Base-by-base conservation (phyloP, 2,888 invertebrate genomes). In the Megaustenia siamemsis region DNA sequence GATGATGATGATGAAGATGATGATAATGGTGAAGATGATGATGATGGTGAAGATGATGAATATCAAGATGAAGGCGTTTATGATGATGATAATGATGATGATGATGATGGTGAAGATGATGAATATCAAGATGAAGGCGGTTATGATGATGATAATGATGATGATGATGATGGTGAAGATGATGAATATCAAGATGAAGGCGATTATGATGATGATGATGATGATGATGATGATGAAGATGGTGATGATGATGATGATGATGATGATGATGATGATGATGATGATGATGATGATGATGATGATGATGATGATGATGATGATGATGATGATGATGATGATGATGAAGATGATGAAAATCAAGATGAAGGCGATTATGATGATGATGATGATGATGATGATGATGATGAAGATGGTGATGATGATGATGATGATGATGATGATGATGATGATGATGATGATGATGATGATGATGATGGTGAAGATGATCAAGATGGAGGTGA, bases 181-280 rank as follows among this genome's bases (percentile, higher is more conserved):
- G 21, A 60, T 60, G 6, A 21, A 24, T 60, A 60, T 49, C 49
- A 15, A 15, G 49, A 49, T 49, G 8, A 6, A 49, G 15, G 49
- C 15, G 15, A 49, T 6, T 10, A 49, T 66, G 49, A 77, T 32
- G 77, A 53, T 40, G 75, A 75, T 45, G 45, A 45, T 56, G 56
- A 56, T 56, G 56, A 56, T 56, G 56, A 56, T 56, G 56, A 56
- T 56, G 75, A 75, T 45, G 45, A 45, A 24, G 56, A 56, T 56
- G 56, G 24, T 10, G 56, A 56, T 56, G 76, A 76, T 45, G 56
- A 77, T 56, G 60, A 77, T 56, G 35, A 77, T 56, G 77, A 77
- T 32, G 77, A 77, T 77, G 77, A 77, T 77, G 77, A 77, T 77
- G 77, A 77, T 77, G 77, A 77, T 53, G 49, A 53, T 77, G 77